Conservation (phyloP, 2,888 invertebrate species). For the Amphipyra berbera region DNA sequence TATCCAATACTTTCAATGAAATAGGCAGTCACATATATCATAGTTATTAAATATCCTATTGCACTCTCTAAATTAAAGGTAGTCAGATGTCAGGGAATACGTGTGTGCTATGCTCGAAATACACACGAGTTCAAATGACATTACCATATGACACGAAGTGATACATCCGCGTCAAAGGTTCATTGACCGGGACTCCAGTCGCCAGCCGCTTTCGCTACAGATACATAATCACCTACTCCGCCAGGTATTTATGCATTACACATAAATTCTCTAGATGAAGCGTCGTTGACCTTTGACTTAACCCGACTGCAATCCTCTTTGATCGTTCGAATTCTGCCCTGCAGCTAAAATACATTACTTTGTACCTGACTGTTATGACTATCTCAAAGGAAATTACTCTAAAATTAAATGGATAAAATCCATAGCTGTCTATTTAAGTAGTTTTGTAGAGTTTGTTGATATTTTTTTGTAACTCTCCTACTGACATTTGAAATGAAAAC, state of each 20-base stretch:
- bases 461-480: slow-evolving; percentile 1
- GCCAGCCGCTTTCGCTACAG: slow-evolving; percentile 81
- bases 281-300: slow-evolving; percentile 59
- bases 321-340: slow-evolving; percentile 17
- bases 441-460: too few species aligned
- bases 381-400: neutral
- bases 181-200: slow-evolving; percentile 66
- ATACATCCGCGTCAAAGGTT: slow-evolving; percentile 76
- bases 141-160: slow-evolving; percentile 69
- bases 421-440: too few species aligned
- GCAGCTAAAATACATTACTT: slow-evolving; percentile 17
- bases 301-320: slow-evolving; percentile 47
- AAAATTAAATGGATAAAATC: slow-evolving; percentile 10
- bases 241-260: slow-evolving; percentile 50
- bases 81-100: slow-evolving; percentile 23
- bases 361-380: neutral
- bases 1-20: neutral
- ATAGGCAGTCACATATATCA: neutral
- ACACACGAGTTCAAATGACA: slow-evolving; percentile 66
- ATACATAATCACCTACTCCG: slow-evolving; percentile 61
- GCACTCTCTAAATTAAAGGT: slow-evolving; percentile 4
- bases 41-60: slow-evolving; percentile 10
- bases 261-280: slow-evolving; percentile 48
- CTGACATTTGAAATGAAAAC: slow-evolving; percentile 21
- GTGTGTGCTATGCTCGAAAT: slow-evolving; percentile 37